phyloP scores from a whole-genome alignment of 2,113 vertebrate genomes.

The Pelecanoides urinatrix region DNA sequence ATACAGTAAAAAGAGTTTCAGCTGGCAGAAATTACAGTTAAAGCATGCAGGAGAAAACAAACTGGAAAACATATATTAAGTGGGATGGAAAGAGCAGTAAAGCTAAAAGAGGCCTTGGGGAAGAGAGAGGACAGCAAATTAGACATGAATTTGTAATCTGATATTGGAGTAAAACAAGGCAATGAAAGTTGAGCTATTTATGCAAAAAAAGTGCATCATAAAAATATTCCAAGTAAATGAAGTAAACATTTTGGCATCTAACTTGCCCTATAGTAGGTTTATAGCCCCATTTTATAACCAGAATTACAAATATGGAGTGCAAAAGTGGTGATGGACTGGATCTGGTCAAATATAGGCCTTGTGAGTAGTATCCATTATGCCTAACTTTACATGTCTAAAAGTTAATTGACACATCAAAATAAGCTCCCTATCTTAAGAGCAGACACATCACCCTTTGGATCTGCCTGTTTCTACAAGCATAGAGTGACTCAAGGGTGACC shows the following conservation, averaged over 20 bases:
- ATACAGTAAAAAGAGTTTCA: not conserved
- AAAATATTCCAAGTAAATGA: not conserved
- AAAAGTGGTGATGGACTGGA: not conserved
- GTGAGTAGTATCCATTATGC: not conserved
- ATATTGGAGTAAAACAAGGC: not conserved
- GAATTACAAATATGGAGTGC: not conserved
- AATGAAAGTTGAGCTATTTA: not conserved
- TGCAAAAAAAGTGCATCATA: not conserved
- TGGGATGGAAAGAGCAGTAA: conserved; percentile 2
- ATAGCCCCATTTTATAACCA: not conserved
- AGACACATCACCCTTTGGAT: not conserved
- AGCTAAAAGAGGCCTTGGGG: conserved; percentile 18
- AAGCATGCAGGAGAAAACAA: conserved; percentile 23
- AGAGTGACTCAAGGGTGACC: not conserved
- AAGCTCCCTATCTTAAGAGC: not conserved
- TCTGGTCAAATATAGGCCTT: not conserved
- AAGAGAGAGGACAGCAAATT: conserved; percentile 29
- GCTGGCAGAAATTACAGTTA: conserved; percentile 14
- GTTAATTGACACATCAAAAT: not conserved
- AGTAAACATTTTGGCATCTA: not conserved
- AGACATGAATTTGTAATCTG: conserved; percentile 17
- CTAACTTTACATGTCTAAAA: not conserved
- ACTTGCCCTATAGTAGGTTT: not conserved
- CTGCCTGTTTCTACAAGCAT: not conserved
- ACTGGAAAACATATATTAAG: not conserved